These are phyloP conservation scores for Camponotus floridanus DNA, from an alignment of 1,140 invertebrate genomes.

Conservation along the genomic window DNA sequence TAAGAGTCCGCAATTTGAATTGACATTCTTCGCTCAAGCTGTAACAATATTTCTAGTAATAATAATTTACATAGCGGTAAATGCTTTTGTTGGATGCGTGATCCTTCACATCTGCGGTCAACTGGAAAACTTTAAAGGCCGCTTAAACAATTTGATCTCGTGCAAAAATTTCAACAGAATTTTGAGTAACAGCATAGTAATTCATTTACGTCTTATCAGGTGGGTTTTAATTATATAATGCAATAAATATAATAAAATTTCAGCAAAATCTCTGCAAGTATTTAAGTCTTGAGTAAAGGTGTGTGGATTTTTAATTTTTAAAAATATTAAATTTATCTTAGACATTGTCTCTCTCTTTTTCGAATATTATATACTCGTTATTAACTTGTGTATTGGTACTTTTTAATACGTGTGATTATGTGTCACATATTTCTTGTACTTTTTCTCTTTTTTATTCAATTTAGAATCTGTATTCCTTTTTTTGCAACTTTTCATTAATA, in stretches of 20 bases:
- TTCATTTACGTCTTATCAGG: conserved; percentile 26
- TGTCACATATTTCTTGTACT: too few relatives aligned
- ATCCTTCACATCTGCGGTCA: conserved; percentile 24
- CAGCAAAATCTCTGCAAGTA: not conserved
- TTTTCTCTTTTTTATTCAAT: too few relatives aligned
- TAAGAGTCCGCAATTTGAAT: conserved; percentile 16
- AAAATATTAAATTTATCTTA: too few relatives aligned
- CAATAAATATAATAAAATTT: not conserved
- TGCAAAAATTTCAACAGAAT: not conserved
- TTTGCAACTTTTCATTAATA: too few relatives aligned
- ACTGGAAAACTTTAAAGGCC: not conserved
- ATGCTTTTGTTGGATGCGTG: not conserved
- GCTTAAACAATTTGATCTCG: not conserved
- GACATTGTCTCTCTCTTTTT: too few relatives aligned
- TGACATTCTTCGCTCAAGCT: conserved; percentile 1
- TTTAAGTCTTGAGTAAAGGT: too few relatives aligned
- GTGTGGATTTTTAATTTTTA: too few relatives aligned
- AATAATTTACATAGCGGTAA: not conserved
- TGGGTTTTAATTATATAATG: not conserved
- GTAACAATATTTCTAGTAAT: not conserved
- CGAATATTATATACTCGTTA: too few relatives aligned
- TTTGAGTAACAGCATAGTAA: not conserved
- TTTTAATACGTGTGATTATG: too few relatives aligned
- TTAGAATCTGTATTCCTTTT: too few relatives aligned
- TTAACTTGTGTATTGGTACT: too few relatives aligned